Conservation (phyloP, 2,888 invertebrate genomes). For the Sialis fuliginosa region DNA sequence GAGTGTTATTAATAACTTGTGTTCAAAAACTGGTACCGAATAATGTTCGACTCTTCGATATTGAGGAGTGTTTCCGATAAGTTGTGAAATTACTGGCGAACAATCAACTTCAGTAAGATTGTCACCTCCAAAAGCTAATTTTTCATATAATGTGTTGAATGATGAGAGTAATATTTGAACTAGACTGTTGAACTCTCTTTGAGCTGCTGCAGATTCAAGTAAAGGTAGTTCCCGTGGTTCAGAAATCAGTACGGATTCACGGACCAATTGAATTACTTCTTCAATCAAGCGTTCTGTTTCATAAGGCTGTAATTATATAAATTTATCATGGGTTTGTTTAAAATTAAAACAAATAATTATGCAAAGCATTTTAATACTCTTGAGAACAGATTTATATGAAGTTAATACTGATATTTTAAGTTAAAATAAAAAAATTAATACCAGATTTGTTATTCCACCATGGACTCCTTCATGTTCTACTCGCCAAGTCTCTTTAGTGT, state of each 20-base stretch:
- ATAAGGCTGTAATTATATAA: constrained; percentile 34
- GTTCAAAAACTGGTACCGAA: constrained; percentile 49
- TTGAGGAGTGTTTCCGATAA: constrained; percentile 39
- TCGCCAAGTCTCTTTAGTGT: constrained; percentile 68
- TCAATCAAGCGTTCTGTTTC: constrained; percentile 54
- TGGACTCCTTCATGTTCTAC: constrained; percentile 68
- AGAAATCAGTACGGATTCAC: constrained; percentile 51
- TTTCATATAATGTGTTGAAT: constrained; percentile 49
- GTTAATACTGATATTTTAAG: not conserved
- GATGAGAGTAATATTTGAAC: constrained; percentile 42
- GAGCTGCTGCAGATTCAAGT: constrained; percentile 32
- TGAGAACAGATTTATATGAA: no score
- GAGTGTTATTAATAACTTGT: constrained; percentile 64
- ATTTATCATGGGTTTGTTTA: no score
- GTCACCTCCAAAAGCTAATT: constrained; percentile 50
- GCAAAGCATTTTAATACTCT: no score
- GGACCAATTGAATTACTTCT: constrained; percentile 50
- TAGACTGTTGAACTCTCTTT: constrained; percentile 28
- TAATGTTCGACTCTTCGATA: constrained; percentile 6
- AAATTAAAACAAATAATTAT: no score
- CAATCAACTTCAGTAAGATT: constrained; percentile 41
- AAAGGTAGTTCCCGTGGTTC: constrained; percentile 46
- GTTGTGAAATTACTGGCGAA: constrained; percentile 38
- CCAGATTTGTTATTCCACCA: constrained; percentile 70
- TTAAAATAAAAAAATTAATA: constrained; percentile 21